Evolutionary conservation across 2,888 invertebrate species (phyloP).

Genomic region (Lasioglossum vierecki): DNA sequence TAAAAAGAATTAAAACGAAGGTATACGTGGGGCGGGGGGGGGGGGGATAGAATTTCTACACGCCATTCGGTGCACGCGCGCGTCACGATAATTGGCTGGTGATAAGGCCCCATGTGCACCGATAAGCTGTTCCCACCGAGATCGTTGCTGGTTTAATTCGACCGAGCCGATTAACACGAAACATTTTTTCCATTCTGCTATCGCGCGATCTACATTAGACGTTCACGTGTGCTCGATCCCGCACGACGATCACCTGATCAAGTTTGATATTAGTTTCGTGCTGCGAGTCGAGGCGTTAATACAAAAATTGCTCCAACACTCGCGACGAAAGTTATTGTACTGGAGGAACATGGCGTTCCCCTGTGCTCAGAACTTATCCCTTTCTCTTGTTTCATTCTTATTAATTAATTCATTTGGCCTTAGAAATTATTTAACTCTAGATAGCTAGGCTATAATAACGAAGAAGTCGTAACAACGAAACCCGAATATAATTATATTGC

Average conservation of each 20-base stretch:
- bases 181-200: conserved; percentile 27
- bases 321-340: not conserved
- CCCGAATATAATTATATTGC: not conserved
- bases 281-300: not conserved
- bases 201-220: conserved; percentile 25
- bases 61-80: conserved; percentile 35
- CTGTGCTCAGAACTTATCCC: not conserved
- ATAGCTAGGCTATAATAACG: not conserved
- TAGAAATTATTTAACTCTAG: not conserved
- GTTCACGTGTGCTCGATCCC: conserved; percentile 33
- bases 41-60: conserved; percentile 22
- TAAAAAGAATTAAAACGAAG: not conserved
- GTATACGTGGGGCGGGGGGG: no score
- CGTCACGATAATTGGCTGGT: conserved; percentile 43
- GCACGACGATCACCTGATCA: conserved; percentile 18
- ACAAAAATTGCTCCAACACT: not conserved
- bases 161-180: conserved; percentile 53
- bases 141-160: conserved; percentile 48
- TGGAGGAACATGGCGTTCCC: not conserved
- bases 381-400: not conserved
- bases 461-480: not conserved
- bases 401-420: not conserved
- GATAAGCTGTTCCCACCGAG: conserved; percentile 40
- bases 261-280: conserved; percentile 30
- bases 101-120: conserved; percentile 40